phyloP scores from a whole-genome alignment of 2,797 vertebrate genomes.

The Notolabrus celidotus region DNA sequence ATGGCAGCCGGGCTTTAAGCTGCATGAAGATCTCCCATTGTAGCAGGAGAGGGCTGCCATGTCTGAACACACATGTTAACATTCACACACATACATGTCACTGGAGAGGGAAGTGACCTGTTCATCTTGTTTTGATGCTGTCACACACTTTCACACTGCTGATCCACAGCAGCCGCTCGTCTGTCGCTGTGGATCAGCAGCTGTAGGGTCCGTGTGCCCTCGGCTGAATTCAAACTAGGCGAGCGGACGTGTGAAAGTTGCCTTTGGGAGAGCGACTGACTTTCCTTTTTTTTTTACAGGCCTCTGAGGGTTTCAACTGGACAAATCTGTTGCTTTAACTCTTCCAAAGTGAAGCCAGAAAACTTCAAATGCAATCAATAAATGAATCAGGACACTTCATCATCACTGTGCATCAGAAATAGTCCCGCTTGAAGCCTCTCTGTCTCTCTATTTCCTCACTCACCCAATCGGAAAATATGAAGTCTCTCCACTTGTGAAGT shows the following conservation, averaged over 20 bases:
- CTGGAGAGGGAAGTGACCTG: conserved; percentile 49
- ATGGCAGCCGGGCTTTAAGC: conserved; percentile 76
- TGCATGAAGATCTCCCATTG: conserved; percentile 65
- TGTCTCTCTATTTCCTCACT: conserved; percentile 4
- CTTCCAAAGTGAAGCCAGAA: not conserved
- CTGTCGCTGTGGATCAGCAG: not conserved
- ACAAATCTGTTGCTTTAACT: conserved; percentile 7
- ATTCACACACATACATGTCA: not conserved
- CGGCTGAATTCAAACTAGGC: not conserved
- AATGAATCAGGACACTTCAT: not conserved
- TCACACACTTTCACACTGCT: conserved; percentile 37
- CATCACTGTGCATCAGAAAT: not conserved
- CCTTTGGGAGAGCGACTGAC: not conserved
- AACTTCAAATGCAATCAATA: not conserved
- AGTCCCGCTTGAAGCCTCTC: conserved; percentile 6
- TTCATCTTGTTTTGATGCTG: conserved; percentile 54
- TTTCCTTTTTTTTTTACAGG: too few relatives aligned
- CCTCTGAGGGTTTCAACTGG: conserved; percentile 20
- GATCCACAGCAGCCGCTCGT: conserved; percentile 31
- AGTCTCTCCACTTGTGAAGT: conserved; percentile 24
- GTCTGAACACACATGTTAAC: conserved; percentile 31
- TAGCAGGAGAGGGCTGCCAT: conserved; percentile 39
- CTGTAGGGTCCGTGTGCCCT: conserved; percentile 1
- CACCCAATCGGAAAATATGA: conserved; percentile 18
- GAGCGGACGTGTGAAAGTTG: conserved; percentile 18